These are phyloP conservation scores for Listronotus bonariensis DNA, from an alignment of 1,140 invertebrate genomes.

Conservation along the genomic window DNA sequence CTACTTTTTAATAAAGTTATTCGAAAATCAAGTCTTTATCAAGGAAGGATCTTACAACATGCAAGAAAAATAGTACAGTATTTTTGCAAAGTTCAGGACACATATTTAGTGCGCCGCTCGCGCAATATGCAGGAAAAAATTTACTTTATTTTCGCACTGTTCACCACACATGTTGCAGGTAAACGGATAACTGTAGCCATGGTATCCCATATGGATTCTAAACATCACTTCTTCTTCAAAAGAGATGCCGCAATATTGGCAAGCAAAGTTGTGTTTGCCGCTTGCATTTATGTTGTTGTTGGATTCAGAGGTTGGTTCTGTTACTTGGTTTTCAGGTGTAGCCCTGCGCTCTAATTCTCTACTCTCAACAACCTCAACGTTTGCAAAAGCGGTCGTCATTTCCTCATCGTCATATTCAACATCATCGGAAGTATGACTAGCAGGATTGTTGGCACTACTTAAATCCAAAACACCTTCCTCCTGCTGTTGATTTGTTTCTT, in stretches of 20 bases:
- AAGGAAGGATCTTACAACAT: too few species aligned
- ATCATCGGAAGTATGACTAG: slow-evolving; percentile 55
- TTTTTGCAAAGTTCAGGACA: too few species aligned
- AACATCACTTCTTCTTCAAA: slow-evolving; percentile 93
- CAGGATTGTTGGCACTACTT: slow-evolving; percentile 53
- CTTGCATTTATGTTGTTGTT: slow-evolving; percentile 29
- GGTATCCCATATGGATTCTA: slow-evolving; percentile 95
- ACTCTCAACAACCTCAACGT: slow-evolving; percentile 42
- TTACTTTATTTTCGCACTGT: slow-evolving; percentile 76
- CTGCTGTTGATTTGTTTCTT: neutral
- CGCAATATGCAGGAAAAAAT: slow-evolving; percentile 92
- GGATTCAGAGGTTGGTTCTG: neutral
- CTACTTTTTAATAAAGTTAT: too few species aligned
- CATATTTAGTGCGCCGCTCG: slow-evolving; percentile 70
- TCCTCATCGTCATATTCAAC: slow-evolving; percentile 50
- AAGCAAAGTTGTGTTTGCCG: slow-evolving; percentile 63
- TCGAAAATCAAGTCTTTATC: too few species aligned
- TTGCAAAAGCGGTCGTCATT: slow-evolving; percentile 43
- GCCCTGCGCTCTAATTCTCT: neutral
- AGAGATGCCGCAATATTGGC: slow-evolving; percentile 85
- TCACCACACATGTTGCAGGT: slow-evolving; percentile 94
- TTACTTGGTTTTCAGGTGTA: neutral
- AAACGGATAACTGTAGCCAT: slow-evolving; percentile 87
- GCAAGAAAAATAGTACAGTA: too few species aligned
- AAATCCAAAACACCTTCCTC: slow-evolving; percentile 62